Evolutionary conservation across 2,888 invertebrate species (phyloP).

Genomic region (Apodemia duryi): DNA sequence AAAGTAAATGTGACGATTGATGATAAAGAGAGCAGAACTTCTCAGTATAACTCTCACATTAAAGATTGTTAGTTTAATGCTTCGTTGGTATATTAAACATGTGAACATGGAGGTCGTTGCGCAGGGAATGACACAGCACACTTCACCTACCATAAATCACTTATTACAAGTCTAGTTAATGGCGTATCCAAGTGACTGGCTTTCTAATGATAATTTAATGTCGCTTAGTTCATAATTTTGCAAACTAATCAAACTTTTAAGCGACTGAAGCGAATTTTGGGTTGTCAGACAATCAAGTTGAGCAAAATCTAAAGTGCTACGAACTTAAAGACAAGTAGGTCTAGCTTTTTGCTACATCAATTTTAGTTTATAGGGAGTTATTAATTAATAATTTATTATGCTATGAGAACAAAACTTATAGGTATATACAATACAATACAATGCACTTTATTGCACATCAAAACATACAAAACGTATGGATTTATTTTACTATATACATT

Average conservation of each 20-base stretch:
- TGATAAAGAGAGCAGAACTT: slow-evolving; percentile 23
- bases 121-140: slow-evolving; percentile 50
- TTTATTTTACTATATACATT: no score
- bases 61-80: slow-evolving; percentile 21
- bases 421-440: no score
- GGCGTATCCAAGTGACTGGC: slow-evolving; percentile 52
- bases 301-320: background rate
- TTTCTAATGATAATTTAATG: slow-evolving; percentile 69
- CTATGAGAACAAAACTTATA: no score
- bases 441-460: no score
- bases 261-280: slow-evolving; percentile 34
- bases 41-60: slow-evolving; percentile 21
- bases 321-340: background rate
- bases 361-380: background rate
- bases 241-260: slow-evolving; percentile 66
- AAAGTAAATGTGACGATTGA: background rate
- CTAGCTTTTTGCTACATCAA: slow-evolving; percentile 1
- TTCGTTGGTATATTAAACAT: slow-evolving; percentile 27
- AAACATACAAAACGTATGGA: no score
- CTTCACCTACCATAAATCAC: slow-evolving; percentile 64
- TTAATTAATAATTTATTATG: no score
- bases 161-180: slow-evolving; percentile 61
- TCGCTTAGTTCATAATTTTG: slow-evolving; percentile 59
- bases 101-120: slow-evolving; percentile 45
- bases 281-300: slow-evolving; percentile 16